Percentiles rank a stretch among this genome's conserved stretches.
phyloP scores from a whole-genome alignment of 1,140 invertebrate genomes.

The Lepidurus apus region DNA sequence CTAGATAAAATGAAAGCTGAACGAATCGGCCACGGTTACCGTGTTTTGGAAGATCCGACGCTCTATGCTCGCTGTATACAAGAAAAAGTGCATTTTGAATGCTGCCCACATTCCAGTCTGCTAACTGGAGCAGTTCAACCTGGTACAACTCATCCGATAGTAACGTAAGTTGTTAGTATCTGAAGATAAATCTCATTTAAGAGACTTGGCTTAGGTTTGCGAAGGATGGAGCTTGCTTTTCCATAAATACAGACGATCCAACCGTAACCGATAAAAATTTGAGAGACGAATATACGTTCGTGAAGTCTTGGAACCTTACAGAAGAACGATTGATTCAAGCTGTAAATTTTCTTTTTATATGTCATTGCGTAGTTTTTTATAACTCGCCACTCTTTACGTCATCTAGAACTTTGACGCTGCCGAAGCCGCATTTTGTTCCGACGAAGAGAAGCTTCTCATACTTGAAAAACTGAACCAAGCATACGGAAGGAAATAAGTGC shows the following conservation, averaged over 20 bases:
- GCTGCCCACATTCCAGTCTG: conserved; percentile 55
- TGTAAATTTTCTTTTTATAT: conserved; percentile 44
- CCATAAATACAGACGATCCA: conserved; percentile 57
- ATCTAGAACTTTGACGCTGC: conserved; percentile 52
- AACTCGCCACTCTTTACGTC: conserved; percentile 33
- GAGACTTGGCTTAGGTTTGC: conserved; percentile 48
- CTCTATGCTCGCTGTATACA: conserved; percentile 47
- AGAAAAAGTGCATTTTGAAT: conserved; percentile 51
- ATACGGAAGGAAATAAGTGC: conserved; percentile 36
- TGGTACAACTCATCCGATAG: conserved; percentile 43
- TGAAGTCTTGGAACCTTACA: conserved; percentile 48
- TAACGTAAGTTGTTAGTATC: conserved; percentile 39
- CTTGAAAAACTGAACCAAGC: conserved; percentile 41
- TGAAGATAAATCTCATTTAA: background rate
- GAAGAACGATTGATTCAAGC: conserved; percentile 48
- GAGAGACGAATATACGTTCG: conserved; percentile 50
- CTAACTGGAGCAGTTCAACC: conserved; percentile 50
- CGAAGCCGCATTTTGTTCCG: conserved; percentile 47
- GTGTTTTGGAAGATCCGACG: conserved; percentile 47
- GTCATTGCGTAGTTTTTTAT: conserved; percentile 23
- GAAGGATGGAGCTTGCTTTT: conserved; percentile 55
- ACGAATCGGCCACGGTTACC: conserved; percentile 59
- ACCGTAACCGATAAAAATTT: conserved; percentile 50
- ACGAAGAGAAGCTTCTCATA: conserved; percentile 48
- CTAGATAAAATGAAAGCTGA: conserved; percentile 51